phyloP scores from a whole-genome alignment of 2,888 invertebrate genomes.

The Nomada flava region DNA sequence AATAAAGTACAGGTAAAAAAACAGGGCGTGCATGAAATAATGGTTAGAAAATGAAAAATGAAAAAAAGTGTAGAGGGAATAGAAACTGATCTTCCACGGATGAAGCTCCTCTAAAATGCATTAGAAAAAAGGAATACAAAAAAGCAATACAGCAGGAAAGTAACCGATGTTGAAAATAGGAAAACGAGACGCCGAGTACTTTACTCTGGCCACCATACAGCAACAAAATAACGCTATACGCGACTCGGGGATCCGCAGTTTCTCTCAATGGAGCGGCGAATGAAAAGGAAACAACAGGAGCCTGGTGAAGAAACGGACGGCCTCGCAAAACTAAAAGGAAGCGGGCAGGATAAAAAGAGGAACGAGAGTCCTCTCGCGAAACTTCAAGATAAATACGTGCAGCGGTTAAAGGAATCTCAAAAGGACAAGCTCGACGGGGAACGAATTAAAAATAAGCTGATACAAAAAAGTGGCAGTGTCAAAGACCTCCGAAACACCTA shows the following conservation, averaged over 20 bases:
- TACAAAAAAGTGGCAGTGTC: not conserved
- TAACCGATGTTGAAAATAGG: not conserved
- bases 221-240: conserved; percentile 12
- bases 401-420: conserved; percentile 16
- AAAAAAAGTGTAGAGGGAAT: not conserved
- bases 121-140: conserved; percentile 6
- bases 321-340: conserved; percentile 34
- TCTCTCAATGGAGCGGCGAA: conserved; percentile 28
- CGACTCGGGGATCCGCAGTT: conserved; percentile 3
- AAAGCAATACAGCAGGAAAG: conserved; percentile 17
- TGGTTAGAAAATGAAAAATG: not conserved
- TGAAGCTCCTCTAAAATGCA: not conserved
- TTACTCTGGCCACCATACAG: not conserved
- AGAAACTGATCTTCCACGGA: not conserved
- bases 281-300: conserved; percentile 10
- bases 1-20: not conserved
- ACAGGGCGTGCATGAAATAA: not conserved
- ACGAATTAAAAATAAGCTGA: conserved; percentile 26
- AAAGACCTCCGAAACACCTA: not conserved
- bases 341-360: conserved; percentile 30
- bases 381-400: conserved; percentile 46
- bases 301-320: conserved; percentile 22
- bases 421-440: conserved; percentile 1
- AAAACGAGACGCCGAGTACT: not conserved
- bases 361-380: conserved; percentile 35